These are phyloP conservation scores for Charina bottae DNA, from an alignment of 2,113 vertebrate species.

Conservation along the genomic window DNA sequence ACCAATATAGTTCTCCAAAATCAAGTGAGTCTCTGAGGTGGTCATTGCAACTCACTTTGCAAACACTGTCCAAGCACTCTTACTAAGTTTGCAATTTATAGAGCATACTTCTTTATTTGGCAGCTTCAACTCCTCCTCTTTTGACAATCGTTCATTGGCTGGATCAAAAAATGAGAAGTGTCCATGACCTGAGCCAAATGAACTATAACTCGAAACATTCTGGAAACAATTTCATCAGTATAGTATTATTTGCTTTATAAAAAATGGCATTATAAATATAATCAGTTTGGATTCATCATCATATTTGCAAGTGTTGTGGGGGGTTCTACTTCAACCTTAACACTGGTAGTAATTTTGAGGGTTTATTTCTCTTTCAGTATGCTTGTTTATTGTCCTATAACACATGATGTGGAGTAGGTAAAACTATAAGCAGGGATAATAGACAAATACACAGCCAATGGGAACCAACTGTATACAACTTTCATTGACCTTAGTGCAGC, in stretches of 20 bases:
- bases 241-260: neutral
- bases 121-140: slow-evolving; percentile 54
- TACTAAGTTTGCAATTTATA: neutral
- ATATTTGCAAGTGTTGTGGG: neutral
- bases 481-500: no score
- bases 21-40: slow-evolving; percentile 66
- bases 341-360: neutral
- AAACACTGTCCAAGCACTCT: slow-evolving; percentile 31
- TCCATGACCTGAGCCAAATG: neutral
- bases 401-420: neutral
- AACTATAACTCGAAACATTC: neutral
- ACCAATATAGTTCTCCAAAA: slow-evolving; percentile 91
- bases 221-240: neutral
- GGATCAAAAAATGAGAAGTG: slow-evolving; percentile 14
- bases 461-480: no score
- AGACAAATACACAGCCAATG: no score
- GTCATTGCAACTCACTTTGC: slow-evolving; percentile 58
- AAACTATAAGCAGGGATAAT: no score
- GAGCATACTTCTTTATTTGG: neutral
- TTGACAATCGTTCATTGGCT: neutral
- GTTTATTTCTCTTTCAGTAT: neutral
- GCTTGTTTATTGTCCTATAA: neutral
- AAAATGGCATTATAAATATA: neutral
- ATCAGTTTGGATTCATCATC: neutral
- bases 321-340: neutral